Percentiles rank a stretch among this genome's conserved stretches.
phyloP scores from a whole-genome alignment of 1,140 invertebrate genomes.

The Drosophila melanica region DNA sequence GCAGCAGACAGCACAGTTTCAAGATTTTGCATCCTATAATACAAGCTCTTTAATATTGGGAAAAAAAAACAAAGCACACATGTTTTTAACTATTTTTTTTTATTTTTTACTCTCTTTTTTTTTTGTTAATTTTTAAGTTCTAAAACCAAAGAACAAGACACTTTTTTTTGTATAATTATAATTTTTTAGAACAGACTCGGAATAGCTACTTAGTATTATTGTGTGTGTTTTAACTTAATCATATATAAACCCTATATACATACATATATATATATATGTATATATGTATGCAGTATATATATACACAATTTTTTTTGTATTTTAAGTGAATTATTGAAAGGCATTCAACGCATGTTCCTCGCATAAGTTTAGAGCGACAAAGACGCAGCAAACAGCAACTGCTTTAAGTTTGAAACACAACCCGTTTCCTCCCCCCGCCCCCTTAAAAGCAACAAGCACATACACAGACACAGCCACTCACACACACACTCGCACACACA shows the following conservation, averaged over 20 bases:
- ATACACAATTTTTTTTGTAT: constrained; percentile 36
- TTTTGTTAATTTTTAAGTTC: constrained; percentile 72
- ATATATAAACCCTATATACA: constrained; percentile 14
- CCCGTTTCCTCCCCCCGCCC: neutral
- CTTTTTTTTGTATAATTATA: constrained; percentile 53
- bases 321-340: constrained; percentile 47
- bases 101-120: constrained; percentile 35
- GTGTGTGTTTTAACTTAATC: constrained; percentile 40
- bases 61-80: constrained; percentile 1
- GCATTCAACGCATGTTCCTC: constrained; percentile 81
- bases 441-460: constrained; percentile 1
- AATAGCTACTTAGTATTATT: constrained; percentile 54
- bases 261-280: constrained; percentile 4
- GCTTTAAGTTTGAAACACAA: constrained; percentile 23
- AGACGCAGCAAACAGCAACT: constrained; percentile 59
- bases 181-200: constrained; percentile 42
- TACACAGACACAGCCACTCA: constrained; percentile 22
- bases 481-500: constrained; percentile 16
- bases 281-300: no score
- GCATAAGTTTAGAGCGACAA: constrained; percentile 77
- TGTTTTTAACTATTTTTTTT: constrained; percentile 30
- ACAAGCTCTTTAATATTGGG: constrained; percentile 23
- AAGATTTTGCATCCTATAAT: constrained; percentile 12
- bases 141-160: constrained; percentile 77
- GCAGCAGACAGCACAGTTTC: constrained; percentile 17